Evolutionary conservation across 2,113 vertebrate species (phyloP).

Genomic region (Boleophthalmus pectinirostris): DNA sequence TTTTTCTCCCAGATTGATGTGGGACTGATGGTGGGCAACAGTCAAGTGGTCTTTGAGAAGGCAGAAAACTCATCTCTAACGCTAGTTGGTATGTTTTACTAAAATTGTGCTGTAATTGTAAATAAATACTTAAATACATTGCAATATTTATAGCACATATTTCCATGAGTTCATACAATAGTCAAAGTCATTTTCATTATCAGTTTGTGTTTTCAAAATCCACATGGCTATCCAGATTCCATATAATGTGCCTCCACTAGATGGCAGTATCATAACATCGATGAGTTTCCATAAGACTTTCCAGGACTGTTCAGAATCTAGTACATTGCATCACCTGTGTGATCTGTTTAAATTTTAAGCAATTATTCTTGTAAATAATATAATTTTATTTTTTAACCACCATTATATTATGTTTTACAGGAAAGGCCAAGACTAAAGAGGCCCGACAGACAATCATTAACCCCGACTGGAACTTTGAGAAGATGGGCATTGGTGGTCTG

Average conservation of each 20-base stretch:
- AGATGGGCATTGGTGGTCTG: conserved; percentile 97
- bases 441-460: conserved; percentile 96
- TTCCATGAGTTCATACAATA: neutral
- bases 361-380: neutral
- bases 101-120: neutral
- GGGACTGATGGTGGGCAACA: conserved; percentile 94
- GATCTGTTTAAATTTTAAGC: neutral
- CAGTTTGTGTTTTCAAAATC: neutral
- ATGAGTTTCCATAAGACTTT: neutral
- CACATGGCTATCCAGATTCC: neutral
- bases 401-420: conserved; percentile 56
- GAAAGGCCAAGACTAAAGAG: conserved; percentile 97
- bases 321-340: neutral
- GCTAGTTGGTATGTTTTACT: conserved; percentile 76
- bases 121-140: neutral
- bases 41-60: conserved; percentile 98
- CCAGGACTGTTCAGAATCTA: no score
- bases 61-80: conserved; percentile 93
- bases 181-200: neutral
- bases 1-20: conserved; percentile 84
- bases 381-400: neutral
- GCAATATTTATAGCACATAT: neutral
- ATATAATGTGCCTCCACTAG: conserved; percentile 34
- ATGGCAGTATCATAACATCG: conserved; percentile 38
- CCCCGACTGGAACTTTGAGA: conserved; percentile 99